Percentiles rank a stretch among this genome's conserved stretches.
These are phyloP conservation scores for Centropristis striata DNA, from an alignment of 2,113 vertebrate species.

Conservation along the genomic window DNA sequence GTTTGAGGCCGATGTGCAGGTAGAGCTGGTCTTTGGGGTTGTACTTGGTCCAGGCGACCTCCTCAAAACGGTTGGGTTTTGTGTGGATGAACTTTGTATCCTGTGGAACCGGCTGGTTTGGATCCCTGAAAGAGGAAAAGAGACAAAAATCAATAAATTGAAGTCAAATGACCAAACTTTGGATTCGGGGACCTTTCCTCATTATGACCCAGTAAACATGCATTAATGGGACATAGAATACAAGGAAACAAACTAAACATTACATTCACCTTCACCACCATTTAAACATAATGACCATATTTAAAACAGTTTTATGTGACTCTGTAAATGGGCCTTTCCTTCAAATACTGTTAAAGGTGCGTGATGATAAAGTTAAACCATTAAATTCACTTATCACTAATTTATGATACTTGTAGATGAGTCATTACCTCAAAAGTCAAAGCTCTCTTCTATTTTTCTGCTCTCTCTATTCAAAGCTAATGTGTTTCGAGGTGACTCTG, in stretches of 20 bases:
- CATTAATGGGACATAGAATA: not conserved
- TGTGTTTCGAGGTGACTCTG: conserved; percentile 12
- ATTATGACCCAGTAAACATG: not conserved
- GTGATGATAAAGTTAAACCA: conserved; percentile 4
- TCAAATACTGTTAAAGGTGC: conserved; percentile 4
- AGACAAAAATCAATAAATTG: conserved; percentile 24
- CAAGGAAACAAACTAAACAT: not conserved
- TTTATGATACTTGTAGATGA: conserved; percentile 10
- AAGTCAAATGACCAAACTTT: too few species aligned
- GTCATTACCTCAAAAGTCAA: conserved; percentile 2
- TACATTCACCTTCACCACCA: not conserved
- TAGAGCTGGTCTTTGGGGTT: conserved; percentile 97
- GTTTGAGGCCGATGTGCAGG: conserved; percentile 96
- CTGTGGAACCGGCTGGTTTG: conserved; percentile 96
- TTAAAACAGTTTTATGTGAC: conserved; percentile 10
- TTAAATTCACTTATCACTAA: conserved; percentile 33
- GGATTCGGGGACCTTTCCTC: not conserved
- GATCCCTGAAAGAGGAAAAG: conserved; percentile 86
- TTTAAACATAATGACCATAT: not conserved
- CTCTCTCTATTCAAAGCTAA: conserved; percentile 24
- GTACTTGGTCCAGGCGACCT: conserved; percentile 98
- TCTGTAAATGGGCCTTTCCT: conserved; percentile 2
- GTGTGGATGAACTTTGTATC: conserved; percentile 99
- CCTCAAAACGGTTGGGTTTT: conserved; percentile 97
- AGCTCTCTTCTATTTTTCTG: not conserved